Evolutionary conservation across 2,888 invertebrate genomes (phyloP).

Genomic region (Linnaemya vulpina): DNA sequence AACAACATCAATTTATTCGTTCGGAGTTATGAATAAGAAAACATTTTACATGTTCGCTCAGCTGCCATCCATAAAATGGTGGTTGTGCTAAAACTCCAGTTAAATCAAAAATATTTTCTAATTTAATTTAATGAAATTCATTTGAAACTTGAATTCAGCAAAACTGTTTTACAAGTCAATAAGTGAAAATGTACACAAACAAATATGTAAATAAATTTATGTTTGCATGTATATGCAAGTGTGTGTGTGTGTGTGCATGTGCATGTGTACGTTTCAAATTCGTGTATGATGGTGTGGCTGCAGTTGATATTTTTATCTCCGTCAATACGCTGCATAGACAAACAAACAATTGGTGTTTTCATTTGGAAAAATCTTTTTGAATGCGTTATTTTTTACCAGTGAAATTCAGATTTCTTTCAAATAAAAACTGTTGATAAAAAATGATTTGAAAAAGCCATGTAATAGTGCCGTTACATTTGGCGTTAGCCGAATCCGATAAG

Average conservation of each 20-base stretch:
- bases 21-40: too few species aligned
- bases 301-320: conserved; percentile 17
- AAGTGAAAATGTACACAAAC: conserved; percentile 9
- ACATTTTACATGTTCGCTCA: too few species aligned
- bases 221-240: not conserved
- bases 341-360: conserved; percentile 61
- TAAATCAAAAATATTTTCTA: not conserved
- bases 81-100: not conserved
- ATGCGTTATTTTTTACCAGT: conserved; percentile 17
- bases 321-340: conserved; percentile 32
- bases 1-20: too few species aligned
- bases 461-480: not conserved
- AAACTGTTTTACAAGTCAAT: not conserved
- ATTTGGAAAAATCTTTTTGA: conserved; percentile 60
- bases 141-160: conserved; percentile 14
- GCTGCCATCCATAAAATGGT: not conserved
- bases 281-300: conserved; percentile 10
- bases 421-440: conserved; percentile 48
- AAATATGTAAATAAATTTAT: not conserved
- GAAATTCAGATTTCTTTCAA: conserved; percentile 25
- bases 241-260: too few species aligned
- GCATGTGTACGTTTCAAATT: not conserved
- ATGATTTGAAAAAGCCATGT: not conserved
- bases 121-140: conserved; percentile 8
- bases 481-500: not conserved